Evolutionary conservation across 2,888 invertebrate species (phyloP), one percentile per base, ranked within the genome.

Genomic region (Yponomeuta cagnagella): DNA sequence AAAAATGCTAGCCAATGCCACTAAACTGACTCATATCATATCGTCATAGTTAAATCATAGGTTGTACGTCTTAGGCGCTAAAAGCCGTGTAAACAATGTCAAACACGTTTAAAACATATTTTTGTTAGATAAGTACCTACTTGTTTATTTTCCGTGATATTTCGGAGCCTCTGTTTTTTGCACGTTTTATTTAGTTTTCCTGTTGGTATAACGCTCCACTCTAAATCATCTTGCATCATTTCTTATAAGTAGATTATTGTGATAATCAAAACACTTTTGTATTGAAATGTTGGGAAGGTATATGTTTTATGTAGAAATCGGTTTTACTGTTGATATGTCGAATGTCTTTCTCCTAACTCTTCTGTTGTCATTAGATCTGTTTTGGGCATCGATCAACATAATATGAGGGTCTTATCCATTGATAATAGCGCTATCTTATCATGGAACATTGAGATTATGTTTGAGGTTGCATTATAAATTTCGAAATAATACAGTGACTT

Each of bases 21-120:
- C 58, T 1, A 23, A 31, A 58, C 63, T 71, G 71, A 71, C 12
- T 71, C 68, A 71, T 30, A 63, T 23, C n/a, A 68, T 71, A 33
- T 48, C 71, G 71, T 71, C 71, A 71, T 68, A 31, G 30, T 31
- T 48, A 63, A 68, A 63, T 68, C 68, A 63, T 37, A 63, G 65
- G 67, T 70, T 63, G 30, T 37, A 37, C 58, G 48, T 67, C 63
- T 71, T 63, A 33, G 69, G 63, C 63, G 69, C 63, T 69, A 69
- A 69, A 58, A 52, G n/a, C 30, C 30, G 33, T 15, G 48, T 52
- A 69, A 69, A 58, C 69, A 69, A 31, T 58, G 58, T 15, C 31
- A 48, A 23, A 30, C 58, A 69, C 52, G 52, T 69, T 69, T 52
- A 69, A 69, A 69, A 69, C 69, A 69, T 58, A 15, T 58, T 58